phyloP scores from a whole-genome alignment of 2,113 vertebrate species.

The Gallinago undulata region DNA sequence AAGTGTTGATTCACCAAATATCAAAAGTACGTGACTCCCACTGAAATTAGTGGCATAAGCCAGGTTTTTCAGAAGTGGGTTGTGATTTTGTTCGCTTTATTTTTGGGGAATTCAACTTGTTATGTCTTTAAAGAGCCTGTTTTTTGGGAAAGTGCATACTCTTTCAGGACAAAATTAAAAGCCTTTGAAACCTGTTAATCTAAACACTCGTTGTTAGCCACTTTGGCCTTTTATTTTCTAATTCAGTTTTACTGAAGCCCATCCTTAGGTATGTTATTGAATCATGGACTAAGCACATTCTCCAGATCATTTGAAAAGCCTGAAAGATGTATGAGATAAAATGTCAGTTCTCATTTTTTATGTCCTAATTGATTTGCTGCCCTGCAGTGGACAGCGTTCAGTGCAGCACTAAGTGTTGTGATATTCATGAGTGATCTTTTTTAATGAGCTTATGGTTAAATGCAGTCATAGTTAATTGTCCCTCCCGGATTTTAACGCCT shows the following conservation, averaged over 20 bases:
- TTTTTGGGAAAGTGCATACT: neutral
- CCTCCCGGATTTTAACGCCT: neutral
- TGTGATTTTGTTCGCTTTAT: neutral
- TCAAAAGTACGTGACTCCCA: neutral
- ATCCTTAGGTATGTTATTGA: neutral
- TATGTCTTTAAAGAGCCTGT: neutral
- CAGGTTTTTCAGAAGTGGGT: neutral
- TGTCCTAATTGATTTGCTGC: neutral
- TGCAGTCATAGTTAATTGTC: neutral
- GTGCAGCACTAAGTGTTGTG: neutral
- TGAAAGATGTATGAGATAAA: neutral
- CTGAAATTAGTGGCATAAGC: neutral
- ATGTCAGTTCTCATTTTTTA: neutral
- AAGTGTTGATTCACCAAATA: neutral
- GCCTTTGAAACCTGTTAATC: neutral
- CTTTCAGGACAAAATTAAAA: neutral
- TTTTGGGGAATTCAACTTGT: neutral
- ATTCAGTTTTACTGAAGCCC: neutral
- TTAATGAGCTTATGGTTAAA: neutral
- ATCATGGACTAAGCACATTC: neutral
- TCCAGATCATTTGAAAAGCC: neutral
- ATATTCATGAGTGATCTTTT: neutral
- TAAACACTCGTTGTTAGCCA: neutral
- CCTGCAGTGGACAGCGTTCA: neutral
- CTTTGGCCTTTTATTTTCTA: neutral